phyloP scores from a whole-genome alignment of 2,113 vertebrate species.

The Nibea coibor region DNA sequence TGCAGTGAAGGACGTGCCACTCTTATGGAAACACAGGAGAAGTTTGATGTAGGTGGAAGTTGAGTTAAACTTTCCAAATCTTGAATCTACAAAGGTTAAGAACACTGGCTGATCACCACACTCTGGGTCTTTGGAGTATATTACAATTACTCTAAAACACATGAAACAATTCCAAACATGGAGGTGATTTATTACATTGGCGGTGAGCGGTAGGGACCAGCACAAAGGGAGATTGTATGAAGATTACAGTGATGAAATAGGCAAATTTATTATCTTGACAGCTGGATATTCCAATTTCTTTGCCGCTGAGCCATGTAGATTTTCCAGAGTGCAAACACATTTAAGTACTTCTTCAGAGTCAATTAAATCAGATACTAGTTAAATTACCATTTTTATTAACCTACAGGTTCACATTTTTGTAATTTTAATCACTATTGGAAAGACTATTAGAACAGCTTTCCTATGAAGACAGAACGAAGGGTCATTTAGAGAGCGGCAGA shows the following conservation, averaged over 20 bases:
- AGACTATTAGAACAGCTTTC: conserved; percentile 76
- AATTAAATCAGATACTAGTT: conserved; percentile 83
- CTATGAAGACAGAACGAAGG: conserved; percentile 75
- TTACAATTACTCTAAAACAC: conserved; percentile 60
- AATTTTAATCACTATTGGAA: conserved; percentile 80
- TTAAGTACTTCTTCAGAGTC: conserved; percentile 80
- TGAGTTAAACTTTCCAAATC: conserved; percentile 56
- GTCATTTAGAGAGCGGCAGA: conserved; percentile 72
- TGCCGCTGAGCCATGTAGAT: conserved; percentile 76
- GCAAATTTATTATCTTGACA: conserved; percentile 84
- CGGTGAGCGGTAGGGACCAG: conserved; percentile 62
- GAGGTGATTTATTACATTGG: conserved; percentile 77
- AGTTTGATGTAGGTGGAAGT: conserved; percentile 30
- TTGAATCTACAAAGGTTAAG: conserved; percentile 56
- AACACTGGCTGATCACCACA: conserved; percentile 32
- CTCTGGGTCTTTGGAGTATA: conserved; percentile 48
- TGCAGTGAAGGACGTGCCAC: neutral
- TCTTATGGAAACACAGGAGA: neutral
- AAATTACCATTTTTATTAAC: conserved; percentile 84
- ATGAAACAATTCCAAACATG: conserved; percentile 69
- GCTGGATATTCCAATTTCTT: conserved; percentile 82
- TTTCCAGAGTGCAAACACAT: conserved; percentile 79
- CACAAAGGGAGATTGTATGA: conserved; percentile 79
- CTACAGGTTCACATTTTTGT: conserved; percentile 76
- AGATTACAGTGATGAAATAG: conserved; percentile 83